Base-by-base conservation (phyloP, 1,140 invertebrate species). In the Aphelenchoides fujianensis region DNA sequence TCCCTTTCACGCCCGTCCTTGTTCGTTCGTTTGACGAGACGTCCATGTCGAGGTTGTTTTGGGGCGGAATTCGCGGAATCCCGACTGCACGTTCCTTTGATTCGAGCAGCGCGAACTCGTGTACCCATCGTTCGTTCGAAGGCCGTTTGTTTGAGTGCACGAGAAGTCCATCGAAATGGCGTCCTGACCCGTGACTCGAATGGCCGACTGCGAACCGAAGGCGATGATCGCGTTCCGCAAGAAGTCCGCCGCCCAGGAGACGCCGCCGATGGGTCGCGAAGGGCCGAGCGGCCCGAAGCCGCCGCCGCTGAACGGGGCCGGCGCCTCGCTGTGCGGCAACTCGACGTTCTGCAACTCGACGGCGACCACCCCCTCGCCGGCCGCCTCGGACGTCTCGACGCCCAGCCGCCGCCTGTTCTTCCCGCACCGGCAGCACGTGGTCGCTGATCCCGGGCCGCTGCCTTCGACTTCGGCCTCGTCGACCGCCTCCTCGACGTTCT, bases 321-420 rank as follows among this genome's bases (percentile, higher is more conserved):
- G n/a, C n/a, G 5, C 55, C 5, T 59, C 55, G 5, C 28, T 30
- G 12, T 59, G 12, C 28, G 28, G 55, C 61, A 23, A 28, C 64
- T 28, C 30, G 3, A 27, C 57, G 2, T 16, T 27, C 16, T 70
- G 61, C 37, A 70, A 59, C 16, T 66, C 63, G n/a, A 16, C 63
- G 2, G 63, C 63, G 1, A 66, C 16, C 55, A 7, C 55, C 12
- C 41, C 41, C 28, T 61, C 59, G 31, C 59, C 59, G 1, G 32
- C 32, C 2, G 31, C 31, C 53, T 66, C 63, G 28, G 63, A 66
- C 2, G 31, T 30, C 32, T 66, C 63, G 1, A 66, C 36, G 16
- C 63, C 67, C 64, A 70, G 63, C 30, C 61, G 67, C 12, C 61
- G 64, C 23, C 32, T n/a, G 27, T 69, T 69, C 67, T 69, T 69